Percentiles rank a stretch among this genome's conserved stretches.
Evolutionary conservation across 1,140 invertebrate species (phyloP).

Genomic region (Carposina sasakii): DNA sequence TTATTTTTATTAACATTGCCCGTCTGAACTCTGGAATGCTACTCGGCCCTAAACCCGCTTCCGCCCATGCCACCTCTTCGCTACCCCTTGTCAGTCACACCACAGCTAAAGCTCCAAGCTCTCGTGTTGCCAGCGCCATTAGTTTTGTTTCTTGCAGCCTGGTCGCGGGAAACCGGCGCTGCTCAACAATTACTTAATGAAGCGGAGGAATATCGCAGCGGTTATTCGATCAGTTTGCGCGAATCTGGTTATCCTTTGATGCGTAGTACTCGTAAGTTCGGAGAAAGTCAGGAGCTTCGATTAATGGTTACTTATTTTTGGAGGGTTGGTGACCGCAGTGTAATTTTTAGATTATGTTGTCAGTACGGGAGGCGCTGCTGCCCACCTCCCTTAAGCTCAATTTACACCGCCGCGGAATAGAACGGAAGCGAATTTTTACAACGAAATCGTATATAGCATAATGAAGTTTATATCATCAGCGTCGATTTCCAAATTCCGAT

Average conservation of each 20-base stretch:
- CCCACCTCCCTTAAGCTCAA: too few species aligned
- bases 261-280: neutral
- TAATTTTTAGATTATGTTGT: too few species aligned
- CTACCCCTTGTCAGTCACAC: neutral
- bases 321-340: too few species aligned
- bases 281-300: slow-evolving; percentile 11
- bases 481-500: too few species aligned
- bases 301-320: too few species aligned
- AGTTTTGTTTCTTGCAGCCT: slow-evolving; percentile 61
- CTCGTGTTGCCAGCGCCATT: slow-evolving; percentile 60
- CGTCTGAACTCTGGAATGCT: too few species aligned
- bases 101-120: slow-evolving; percentile 14
- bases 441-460: too few species aligned
- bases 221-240: slow-evolving; percentile 34
- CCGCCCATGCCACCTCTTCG: neutral
- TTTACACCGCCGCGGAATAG: too few species aligned
- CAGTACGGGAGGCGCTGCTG: too few species aligned
- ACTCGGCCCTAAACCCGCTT: neutral
- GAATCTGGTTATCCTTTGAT: slow-evolving; percentile 18
- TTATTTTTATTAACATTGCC: too few species aligned
- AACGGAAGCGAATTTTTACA: too few species aligned
- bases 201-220: slow-evolving; percentile 36
- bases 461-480: too few species aligned
- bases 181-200: slow-evolving; percentile 61
- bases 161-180: slow-evolving; percentile 40